Base-by-base conservation (phyloP, 2,113 vertebrate genomes). In the Hirundichthys speculiger region DNA sequence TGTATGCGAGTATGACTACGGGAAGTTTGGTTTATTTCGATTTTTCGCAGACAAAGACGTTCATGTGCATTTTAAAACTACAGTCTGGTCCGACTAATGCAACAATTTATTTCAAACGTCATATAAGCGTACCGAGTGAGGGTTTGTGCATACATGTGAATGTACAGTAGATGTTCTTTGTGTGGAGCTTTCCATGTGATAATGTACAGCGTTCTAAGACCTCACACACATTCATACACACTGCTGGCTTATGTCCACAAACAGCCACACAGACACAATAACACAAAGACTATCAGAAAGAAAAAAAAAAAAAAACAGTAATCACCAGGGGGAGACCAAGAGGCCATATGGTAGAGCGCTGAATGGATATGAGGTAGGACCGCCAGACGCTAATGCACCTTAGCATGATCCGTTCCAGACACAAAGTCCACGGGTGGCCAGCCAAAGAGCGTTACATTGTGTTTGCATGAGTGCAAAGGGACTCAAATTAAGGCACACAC, bases 341-440 rank as follows among this genome's bases (percentile, higher is more conserved):
- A 13, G 65, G 68, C 82, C 82, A 82, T 80, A 43, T 79, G 86
- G 79, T 62, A 20, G 59, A 43, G 70, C 73, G 73, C 43, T 38
- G 42, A 47, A 58, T n/a, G 2, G 59, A 25, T 57, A 48, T 20
- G 57, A 66, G 69, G 74, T 52, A 53, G 21, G 47, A 66, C 18
- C 30, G 14, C 34, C 69, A 68, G 72, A 54, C 60, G 5, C 73
- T 78, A 82, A 84, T 64, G 65, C 69, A 84, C 71, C 84, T 56
- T 75, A 64, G 62, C 75, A 46, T 69, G 87, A 89, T 80, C 56
- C 64, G 65, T 79, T 85, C 80, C 88, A 88, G 86, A 86, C 58
- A 58, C 16, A 18, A 59, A 45, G 51, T 55, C 22, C 69, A 66
- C 39, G 70, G 85, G 79, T 84, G 80, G 77, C 61, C 81, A 84